Evolutionary conservation across 2,888 invertebrate genomes (phyloP), one percentile per base, ranked within the genome.

Genomic region (Ochropleura plecta): DNA sequence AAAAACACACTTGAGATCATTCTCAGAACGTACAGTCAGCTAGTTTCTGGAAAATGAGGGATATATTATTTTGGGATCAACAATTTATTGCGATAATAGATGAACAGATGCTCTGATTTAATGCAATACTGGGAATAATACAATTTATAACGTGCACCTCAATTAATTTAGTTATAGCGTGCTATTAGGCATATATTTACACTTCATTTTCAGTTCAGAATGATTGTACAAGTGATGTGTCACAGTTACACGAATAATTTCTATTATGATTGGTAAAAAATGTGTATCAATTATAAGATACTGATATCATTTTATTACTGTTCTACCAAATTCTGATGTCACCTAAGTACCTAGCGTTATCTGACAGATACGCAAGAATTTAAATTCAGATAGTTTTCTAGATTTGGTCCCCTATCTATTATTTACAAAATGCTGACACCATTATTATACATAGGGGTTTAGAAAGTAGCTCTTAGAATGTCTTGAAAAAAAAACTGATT

Each of bases 41-140:
- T 62, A 82, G 66, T 73, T 70, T 70, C 74, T 73, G 62, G 69
- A 59, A 63, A 40, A 73, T 70, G 12, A 79, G 40, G 30, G 7
- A 79, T 78, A 79, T 78, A 83, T 79, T 84, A 81, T 73, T 84
- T 81, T 64, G 69, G 81, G 84, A 80, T 81, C 66, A 40, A 70
- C 70, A 64, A 84, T 81, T 81, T 84, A 80, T 80, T 63, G 81
- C 67, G 60, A 16, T 73, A 73, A 70, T 80, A 70, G 69, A 81
- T 73, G 46, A 84, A 64, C 70, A 67, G 73, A 62, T 57, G 57
- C 57, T 55, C 51, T 70, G 30, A 55, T 70, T 67, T 16, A 59
- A 59, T 51, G 57, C 59, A 40, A 7, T 81, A 84, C 84, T 70
- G 30, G 59, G 84, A 81, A 84, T 51, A 30, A 51, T 44, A 42